phyloP scores from a whole-genome alignment of 2,888 invertebrate genomes.

The Ormyrus nitidulus region DNA sequence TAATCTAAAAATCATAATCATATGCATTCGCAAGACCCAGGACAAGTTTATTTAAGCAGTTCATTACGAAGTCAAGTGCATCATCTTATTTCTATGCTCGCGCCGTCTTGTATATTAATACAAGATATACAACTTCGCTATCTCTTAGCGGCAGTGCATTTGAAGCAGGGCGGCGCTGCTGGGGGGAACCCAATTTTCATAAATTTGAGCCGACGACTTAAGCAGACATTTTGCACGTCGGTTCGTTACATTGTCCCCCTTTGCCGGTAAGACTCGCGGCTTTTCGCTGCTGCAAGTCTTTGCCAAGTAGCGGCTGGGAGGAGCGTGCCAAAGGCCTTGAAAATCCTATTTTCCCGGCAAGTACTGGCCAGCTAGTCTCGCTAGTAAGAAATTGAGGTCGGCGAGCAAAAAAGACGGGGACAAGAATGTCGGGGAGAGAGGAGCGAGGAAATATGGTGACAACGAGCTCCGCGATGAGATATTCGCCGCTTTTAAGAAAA shows the following conservation, averaged over 20 bases:
- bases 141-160: slow-evolving; percentile 2
- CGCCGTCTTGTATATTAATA: not conserved
- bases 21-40: too few relatives aligned
- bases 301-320: slow-evolving; percentile 12
- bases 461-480: not conserved
- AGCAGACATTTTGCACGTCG: slow-evolving; percentile 37
- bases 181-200: slow-evolving; percentile 33
- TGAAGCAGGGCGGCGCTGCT: not conserved
- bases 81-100: slow-evolving; percentile 4
- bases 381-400: slow-evolving; percentile 21
- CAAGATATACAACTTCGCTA: slow-evolving; percentile 17
- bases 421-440: not conserved
- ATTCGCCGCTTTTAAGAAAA: too few relatives aligned
- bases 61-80: slow-evolving; percentile 8
- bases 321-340: slow-evolving; percentile 26
- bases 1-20: too few relatives aligned
- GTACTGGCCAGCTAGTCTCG: slow-evolving; percentile 7
- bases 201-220: slow-evolving; percentile 34
- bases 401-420: slow-evolving; percentile 12
- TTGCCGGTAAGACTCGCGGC: not conserved
- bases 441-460: not conserved
- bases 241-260: slow-evolving; percentile 24
- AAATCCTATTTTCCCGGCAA: slow-evolving; percentile 42
- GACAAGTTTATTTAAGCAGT: not conserved
- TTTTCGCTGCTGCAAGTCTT: slow-evolving; percentile 16